phyloP scores from a whole-genome alignment of 2,888 invertebrate species.

The Cryptus viduatorius region DNA sequence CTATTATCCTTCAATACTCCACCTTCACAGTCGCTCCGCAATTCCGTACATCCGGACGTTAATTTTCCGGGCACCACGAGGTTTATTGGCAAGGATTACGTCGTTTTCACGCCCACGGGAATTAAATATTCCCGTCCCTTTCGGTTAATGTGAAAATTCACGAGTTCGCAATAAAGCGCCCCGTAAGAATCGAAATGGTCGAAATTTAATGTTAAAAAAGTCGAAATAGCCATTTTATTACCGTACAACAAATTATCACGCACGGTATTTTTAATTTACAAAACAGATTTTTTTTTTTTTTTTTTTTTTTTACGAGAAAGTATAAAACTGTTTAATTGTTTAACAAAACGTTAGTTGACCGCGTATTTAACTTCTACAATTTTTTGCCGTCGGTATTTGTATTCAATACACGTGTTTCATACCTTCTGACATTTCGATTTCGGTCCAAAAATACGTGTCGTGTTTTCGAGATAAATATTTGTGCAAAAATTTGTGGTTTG shows the following conservation, averaged over 20 bases:
- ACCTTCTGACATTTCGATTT: too few species aligned
- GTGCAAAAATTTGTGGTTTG: too few species aligned
- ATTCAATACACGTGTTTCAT: too few species aligned
- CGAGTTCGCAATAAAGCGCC: not conserved
- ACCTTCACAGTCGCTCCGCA: not conserved
- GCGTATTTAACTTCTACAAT: too few species aligned
- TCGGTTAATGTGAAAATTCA: slow-evolving; percentile 22
- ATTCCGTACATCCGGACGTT: not conserved
- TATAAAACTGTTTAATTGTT: too few species aligned
- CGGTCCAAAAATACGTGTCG: too few species aligned
- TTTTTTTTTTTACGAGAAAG: too few species aligned
- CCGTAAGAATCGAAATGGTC: not conserved
- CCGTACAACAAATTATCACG: not conserved
- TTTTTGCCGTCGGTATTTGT: too few species aligned
- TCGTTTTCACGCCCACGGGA: slow-evolving; percentile 2
- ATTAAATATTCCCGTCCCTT: not conserved
- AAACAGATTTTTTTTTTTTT: not conserved
- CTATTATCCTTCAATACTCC: slow-evolving; percentile 19
- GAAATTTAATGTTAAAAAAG: not conserved
- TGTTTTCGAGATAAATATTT: too few species aligned
- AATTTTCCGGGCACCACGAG: slow-evolving; percentile 2
- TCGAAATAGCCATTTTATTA: not conserved
- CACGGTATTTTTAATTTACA: not conserved
- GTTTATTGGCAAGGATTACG: slow-evolving; percentile 22
- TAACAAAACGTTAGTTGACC: too few species aligned